Percentiles rank a stretch among this genome's conserved stretches.
These are phyloP conservation scores for Matsumyia berberina DNA, from an alignment of 2,888 invertebrate species.

Conservation along the genomic window DNA sequence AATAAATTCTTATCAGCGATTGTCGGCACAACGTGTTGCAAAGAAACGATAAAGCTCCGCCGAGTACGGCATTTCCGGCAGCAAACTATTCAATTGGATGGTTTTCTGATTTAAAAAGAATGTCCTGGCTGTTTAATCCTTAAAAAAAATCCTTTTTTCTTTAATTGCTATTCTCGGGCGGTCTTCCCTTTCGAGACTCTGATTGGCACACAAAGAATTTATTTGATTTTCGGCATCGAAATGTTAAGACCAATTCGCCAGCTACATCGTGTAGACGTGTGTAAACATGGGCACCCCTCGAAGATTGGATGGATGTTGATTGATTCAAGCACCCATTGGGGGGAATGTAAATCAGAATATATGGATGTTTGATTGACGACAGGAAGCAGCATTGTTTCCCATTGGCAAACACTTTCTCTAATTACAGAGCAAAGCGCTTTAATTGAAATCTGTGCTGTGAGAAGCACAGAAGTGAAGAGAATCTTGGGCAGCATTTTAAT, in stretches of 20 bases:
- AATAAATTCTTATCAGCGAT: constrained; percentile 48
- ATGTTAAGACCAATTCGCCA: constrained; percentile 30
- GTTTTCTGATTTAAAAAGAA: constrained; percentile 2
- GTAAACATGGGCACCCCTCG: constrained; percentile 46
- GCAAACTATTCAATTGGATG: neutral
- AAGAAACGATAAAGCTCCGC: neutral
- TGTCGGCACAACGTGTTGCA: neutral
- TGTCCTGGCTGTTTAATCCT: neutral
- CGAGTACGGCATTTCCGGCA: neutral
- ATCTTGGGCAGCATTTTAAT: constrained; percentile 52
- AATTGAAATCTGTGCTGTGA: constrained; percentile 58
- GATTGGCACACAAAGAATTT: constrained; percentile 30
- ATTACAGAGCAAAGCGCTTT: constrained; percentile 63
- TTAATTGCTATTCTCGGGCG: neutral
- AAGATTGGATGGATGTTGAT: constrained; percentile 37
- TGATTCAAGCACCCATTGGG: constrained; percentile 50
- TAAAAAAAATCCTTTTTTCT: no score
- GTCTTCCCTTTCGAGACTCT: neutral
- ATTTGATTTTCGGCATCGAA: constrained; percentile 19
- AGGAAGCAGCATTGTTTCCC: constrained; percentile 59
- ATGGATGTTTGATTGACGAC: constrained; percentile 68
- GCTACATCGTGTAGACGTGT: constrained; percentile 37
- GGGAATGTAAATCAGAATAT: constrained; percentile 67
- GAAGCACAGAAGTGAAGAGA: constrained; percentile 11
- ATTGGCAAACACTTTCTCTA: constrained; percentile 62